Evolutionary conservation across 92 coral and sea anemone genomes (phyloP), one percentile per base, ranked within the genome.

Genomic region (Epizoanthus rinbou): DNA sequence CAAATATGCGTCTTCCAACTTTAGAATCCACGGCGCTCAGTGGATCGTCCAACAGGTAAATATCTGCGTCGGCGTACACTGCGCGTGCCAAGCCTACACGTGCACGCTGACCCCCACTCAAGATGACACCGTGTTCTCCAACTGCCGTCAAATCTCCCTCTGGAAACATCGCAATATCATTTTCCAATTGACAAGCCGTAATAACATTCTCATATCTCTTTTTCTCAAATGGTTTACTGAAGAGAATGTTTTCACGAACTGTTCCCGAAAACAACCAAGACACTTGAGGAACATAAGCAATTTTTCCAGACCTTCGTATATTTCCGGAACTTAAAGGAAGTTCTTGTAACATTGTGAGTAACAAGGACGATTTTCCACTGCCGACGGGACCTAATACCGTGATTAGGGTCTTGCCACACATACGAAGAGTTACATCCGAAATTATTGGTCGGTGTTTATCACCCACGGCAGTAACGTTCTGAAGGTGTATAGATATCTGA

Each of bases 61-160:
- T 50, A 9, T 50, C 54, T 11, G 54, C 54, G 54, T 50, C 54
- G 16, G 54, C 69, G 69, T 64, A 64, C 16, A 64, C 16, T 64
- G 69, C 69, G 33, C 69, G 69, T 23, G 69, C 69, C 31, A 64
- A 10, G 33, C 69, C 69, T 23, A 64, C 69, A 64, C 69, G 69
- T 25, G 69, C 69, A 25, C 69, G 69, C 69, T 64, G 69, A 64
- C 69, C 69, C 3, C 69, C 69, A 64, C 69, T 64, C 24, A 64
- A 17, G 69, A 64, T 15, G 23, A 64, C 69, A 31, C 69, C 69
- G 25, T 64, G 69, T 21, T 64, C 69, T 22, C 69, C 69, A 3
- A 64, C 35, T 8, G 31, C 31, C 35, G 69, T 64, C 69, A 23
- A 21, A 31, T 64, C 69, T 4, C 69, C 69, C 24, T 64, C 69